Conservation (phyloP, 2,113 vertebrate species). For the Epinephelus fuscoguttatus region DNA sequence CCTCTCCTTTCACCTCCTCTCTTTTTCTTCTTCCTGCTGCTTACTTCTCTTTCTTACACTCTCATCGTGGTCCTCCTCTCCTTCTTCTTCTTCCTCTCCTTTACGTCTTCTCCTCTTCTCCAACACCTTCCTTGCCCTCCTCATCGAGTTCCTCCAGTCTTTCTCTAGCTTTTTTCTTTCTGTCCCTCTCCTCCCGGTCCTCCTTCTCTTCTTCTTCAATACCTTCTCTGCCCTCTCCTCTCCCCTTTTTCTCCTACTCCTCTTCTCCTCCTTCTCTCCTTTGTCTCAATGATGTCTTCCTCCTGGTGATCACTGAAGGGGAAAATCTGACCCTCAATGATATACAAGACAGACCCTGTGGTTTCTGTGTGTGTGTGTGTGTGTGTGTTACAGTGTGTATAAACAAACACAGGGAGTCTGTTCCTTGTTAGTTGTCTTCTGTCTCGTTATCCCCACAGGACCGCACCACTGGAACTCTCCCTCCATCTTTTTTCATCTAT, state of each 20-base stretch:
- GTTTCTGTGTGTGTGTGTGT: slow-evolving; percentile 13
- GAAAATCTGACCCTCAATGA: slow-evolving; percentile 36
- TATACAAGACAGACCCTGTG: slow-evolving; percentile 20
- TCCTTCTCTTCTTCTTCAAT: background rate
- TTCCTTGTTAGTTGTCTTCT: slow-evolving; percentile 21
- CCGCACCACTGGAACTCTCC: background rate
- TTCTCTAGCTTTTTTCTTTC: too few species aligned
- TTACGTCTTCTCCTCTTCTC: too few species aligned
- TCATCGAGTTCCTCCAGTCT: too few species aligned
- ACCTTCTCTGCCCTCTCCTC: background rate
- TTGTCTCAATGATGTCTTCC: slow-evolving; percentile 8
- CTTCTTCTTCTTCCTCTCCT: too few species aligned
- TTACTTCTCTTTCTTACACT: too few species aligned
- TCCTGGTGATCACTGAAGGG: slow-evolving; percentile 26
- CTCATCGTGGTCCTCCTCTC: too few species aligned
- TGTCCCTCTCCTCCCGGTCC: too few species aligned
- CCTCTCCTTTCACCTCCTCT: too few species aligned
- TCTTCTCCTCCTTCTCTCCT: background rate
- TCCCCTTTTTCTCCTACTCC: background rate
- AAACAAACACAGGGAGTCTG: slow-evolving; percentile 25
- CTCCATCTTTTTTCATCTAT: background rate
- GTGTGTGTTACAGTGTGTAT: background rate
- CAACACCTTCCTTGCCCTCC: too few species aligned
- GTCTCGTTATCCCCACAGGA: slow-evolving; percentile 22
- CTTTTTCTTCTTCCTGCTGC: too few species aligned